A percentile compares a stretch with the other conserved stretches of the same genome.
Conservation (phyloP, 1,140 invertebrate species). For the Chironomus striatipennis region DNA sequence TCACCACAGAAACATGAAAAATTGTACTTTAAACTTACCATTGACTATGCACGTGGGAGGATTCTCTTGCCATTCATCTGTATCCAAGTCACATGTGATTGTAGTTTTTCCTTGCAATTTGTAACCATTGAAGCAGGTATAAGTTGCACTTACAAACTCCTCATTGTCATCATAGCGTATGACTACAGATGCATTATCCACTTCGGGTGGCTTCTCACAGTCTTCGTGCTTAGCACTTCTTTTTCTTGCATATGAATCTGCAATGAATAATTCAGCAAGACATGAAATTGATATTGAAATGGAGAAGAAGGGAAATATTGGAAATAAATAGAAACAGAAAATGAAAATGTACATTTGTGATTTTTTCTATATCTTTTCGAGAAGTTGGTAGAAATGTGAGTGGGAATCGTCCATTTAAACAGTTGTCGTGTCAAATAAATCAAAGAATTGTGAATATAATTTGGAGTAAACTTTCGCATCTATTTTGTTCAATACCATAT, state of each 20-base stretch:
- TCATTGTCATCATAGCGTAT: slow-evolving; percentile 28
- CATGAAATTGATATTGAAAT: not conserved
- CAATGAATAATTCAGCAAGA: not conserved
- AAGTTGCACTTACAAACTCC: slow-evolving; percentile 30
- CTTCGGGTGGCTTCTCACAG: slow-evolving; percentile 30
- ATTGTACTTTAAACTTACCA: no score
- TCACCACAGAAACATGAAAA: no score
- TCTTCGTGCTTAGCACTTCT: slow-evolving; percentile 23
- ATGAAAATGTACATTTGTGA: not conserved
- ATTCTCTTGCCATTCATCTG: slow-evolving; percentile 34
- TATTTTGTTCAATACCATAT: no score
- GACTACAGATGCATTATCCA: slow-evolving; percentile 28
- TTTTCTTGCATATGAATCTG: not conserved
- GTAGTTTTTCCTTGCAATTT: slow-evolving; percentile 29
- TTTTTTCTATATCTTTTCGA: not conserved
- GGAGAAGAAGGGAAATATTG: no score
- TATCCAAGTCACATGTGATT: slow-evolving; percentile 31
- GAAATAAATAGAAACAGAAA: not conserved
- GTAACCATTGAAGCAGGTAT: slow-evolving; percentile 32
- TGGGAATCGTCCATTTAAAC: no score
- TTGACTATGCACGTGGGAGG: slow-evolving; percentile 31
- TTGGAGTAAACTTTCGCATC: no score
- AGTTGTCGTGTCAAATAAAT: no score
- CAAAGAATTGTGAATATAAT: no score
- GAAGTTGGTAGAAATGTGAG: no score